Evolutionary conservation across 92 coral and sea anemone genomes (phyloP).

Genomic region (Ricordea florida): DNA sequence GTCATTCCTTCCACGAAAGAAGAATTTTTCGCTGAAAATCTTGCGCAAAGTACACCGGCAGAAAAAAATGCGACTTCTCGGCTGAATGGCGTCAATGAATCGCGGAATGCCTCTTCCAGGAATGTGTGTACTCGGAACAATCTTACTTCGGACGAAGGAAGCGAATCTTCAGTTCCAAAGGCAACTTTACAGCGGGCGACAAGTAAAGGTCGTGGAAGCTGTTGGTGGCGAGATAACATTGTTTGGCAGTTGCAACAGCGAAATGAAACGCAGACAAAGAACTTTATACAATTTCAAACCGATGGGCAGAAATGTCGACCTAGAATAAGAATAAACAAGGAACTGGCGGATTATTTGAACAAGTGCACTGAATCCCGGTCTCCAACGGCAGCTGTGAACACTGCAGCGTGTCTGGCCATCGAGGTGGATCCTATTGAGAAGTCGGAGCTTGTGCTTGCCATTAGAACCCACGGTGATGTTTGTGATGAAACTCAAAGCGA

Average conservation of each 20-base stretch:
- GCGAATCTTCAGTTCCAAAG: neutral
- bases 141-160: neutral
- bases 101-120: neutral
- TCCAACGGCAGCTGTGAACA: conserved; percentile 25
- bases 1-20: conserved; percentile 83
- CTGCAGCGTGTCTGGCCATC: conserved; percentile 26
- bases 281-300: conserved; percentile 66
- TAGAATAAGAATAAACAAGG: conserved; percentile 65
- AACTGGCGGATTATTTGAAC: conserved; percentile 78
- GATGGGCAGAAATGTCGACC: conserved; percentile 36
- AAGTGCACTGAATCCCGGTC: conserved; percentile 66
- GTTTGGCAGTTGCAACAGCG: conserved; percentile 75
- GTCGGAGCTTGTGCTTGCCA: conserved; percentile 66
- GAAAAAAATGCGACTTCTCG: neutral
- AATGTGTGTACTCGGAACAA: neutral
- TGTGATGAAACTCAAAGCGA: conserved; percentile 10
- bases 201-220: conserved; percentile 33
- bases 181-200: neutral
- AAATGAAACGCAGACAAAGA: conserved; percentile 68
- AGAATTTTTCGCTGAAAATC: conserved; percentile 70
- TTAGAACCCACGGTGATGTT: conserved; percentile 59
- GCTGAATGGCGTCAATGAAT: neutral
- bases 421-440: conserved; percentile 53
- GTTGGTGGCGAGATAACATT: conserved; percentile 85
- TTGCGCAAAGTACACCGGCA: conserved; percentile 42